Percentiles rank a stretch among this genome's conserved stretches.
Evolutionary conservation across 2,797 vertebrate species (phyloP).

Genomic region (Danio aesculapii): DNA sequence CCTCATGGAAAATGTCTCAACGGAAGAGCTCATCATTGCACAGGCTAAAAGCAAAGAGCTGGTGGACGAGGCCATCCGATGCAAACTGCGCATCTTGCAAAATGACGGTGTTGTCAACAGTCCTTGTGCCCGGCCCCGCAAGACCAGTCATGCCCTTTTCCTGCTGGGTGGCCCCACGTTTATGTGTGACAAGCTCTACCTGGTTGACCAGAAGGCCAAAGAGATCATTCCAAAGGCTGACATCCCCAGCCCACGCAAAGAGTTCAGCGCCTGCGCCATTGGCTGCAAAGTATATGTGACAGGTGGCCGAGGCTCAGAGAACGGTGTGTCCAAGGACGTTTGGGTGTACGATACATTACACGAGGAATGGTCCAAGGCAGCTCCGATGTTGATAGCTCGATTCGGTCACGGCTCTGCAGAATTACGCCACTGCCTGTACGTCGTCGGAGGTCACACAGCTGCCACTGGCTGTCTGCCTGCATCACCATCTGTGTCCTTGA

Average conservation of each 20-base stretch:
- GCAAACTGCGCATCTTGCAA: slow-evolving; percentile 97
- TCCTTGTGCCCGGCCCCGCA: slow-evolving; percentile 92
- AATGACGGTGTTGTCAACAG: slow-evolving; percentile 97
- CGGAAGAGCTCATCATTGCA: slow-evolving; percentile 93
- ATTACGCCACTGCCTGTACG: slow-evolving; percentile 95
- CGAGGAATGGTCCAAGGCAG: slow-evolving; percentile 97
- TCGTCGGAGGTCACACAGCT: slow-evolving; percentile 95
- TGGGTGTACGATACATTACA: slow-evolving; percentile 98
- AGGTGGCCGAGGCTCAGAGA: slow-evolving; percentile 94
- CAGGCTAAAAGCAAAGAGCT: slow-evolving; percentile 96
- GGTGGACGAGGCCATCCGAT: slow-evolving; percentile 95
- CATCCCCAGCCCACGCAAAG: slow-evolving; percentile 97
- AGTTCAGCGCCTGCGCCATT: slow-evolving; percentile 98
- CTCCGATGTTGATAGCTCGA: slow-evolving; percentile 96
- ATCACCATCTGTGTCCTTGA: slow-evolving; percentile 95
- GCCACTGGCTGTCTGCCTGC: slow-evolving; percentile 95
- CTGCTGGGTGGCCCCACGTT: slow-evolving; percentile 96
- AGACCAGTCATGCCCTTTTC: slow-evolving; percentile 96
- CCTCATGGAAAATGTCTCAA: slow-evolving; percentile 98
- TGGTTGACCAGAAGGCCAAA: slow-evolving; percentile 98
- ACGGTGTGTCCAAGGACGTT: slow-evolving; percentile 97
- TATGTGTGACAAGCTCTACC: slow-evolving; percentile 98
- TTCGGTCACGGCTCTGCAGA: slow-evolving; percentile 97
- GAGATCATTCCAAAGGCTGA: slow-evolving; percentile 98
- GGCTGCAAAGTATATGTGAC: slow-evolving; percentile 98